Evolutionary conservation across 2,888 invertebrate genomes (phyloP), one percentile per base, ranked within the genome.

Genomic region (Calameuta pallipes): DNA sequence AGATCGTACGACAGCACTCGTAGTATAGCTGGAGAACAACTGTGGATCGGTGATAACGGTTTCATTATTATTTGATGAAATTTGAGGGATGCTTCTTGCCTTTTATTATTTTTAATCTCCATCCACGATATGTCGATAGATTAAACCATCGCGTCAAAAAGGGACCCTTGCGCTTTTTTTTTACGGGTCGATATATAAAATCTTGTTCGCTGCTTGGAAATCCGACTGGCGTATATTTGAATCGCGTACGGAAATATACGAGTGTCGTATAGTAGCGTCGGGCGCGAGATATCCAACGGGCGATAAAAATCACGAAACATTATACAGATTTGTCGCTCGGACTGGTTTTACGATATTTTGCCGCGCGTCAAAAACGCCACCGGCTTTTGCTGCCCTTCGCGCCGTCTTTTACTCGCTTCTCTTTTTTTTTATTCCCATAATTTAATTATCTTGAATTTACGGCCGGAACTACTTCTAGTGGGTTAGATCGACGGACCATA

Each of bases 291-390:
- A 56, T 56, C 56, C 56, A 56, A 56, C 56, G 56, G 56, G 86
- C 88, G 89, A 90, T 91, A 91, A 91, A 91, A 89, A 90, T 91
- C 90, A 90, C 88, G 86, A 87, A 86, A 90, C 90, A 90, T 90
- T 90, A 90, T 90, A 89, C 90, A 90, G 90, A 91, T 91, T 91
- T 91, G 91, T 90, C 90, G 89, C 88, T 87, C 88, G 89, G 88
- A 85, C 88, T 90, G 89, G 81, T 91, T 91, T 91, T 91, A 91
- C 89, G 91, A 89, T 90, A 89, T 90, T 90, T 87, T 89, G 87
- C 83, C 87, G 82, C 85, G 86, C 85, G 85, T 82, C 83, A 81
- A 81, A 83, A 56, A 23, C 56, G 56, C 56, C 56, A 56, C 56
- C 23, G 56, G 56, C 56, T 56, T 56, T 56, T 56, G 56, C 56